These are phyloP conservation scores for Cyrtorhinus lividipennis DNA, from an alignment of 1,140 invertebrate genomes.

Conservation along the genomic window DNA sequence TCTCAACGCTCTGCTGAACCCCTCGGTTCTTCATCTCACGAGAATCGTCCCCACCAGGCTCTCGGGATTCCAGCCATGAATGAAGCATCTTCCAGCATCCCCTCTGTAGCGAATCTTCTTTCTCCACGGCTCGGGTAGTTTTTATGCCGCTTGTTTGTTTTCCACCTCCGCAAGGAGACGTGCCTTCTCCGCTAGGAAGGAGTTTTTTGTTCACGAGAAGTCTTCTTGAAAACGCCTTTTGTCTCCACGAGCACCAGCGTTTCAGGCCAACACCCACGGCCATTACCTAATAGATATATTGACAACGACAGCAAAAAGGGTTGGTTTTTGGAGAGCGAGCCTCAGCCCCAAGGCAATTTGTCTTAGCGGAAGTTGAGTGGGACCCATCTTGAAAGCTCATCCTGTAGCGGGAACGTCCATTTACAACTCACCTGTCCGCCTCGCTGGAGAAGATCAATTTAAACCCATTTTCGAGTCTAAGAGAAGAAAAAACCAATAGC, in stretches of 20 bases:
- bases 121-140: background rate
- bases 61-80: background rate
- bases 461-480: background rate
- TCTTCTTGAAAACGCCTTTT: background rate
- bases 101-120: constrained; percentile 5
- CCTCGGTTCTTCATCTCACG: background rate
- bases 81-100: background rate
- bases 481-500: background rate
- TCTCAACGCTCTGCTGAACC: background rate
- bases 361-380: background rate
- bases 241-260: background rate
- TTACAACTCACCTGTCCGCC: background rate
- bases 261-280: constrained; percentile 1
- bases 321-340: background rate
- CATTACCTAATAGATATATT: constrained; percentile 10
- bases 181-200: background rate
- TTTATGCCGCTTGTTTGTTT: constrained; percentile 5
- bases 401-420: background rate
- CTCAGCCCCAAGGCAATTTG: background rate
- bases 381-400: background rate
- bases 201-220: background rate
- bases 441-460: background rate
- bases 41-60: background rate
- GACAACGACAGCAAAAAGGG: constrained; percentile 5
- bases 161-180: constrained; percentile 6